Base-by-base conservation (phyloP, 2,113 vertebrate genomes). In the Phycodurus eques region DNA sequence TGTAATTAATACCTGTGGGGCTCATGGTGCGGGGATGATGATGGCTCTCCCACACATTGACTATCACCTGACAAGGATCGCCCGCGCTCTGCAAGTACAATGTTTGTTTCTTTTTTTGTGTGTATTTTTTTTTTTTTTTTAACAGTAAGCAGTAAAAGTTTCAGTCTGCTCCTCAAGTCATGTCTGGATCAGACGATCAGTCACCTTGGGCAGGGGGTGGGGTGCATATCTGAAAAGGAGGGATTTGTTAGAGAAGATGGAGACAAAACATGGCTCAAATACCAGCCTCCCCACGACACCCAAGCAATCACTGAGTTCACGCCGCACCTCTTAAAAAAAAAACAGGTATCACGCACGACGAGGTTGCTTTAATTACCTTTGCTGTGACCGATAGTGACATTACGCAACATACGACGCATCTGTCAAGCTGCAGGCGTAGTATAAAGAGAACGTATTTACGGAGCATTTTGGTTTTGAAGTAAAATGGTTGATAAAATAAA, bases 11-110 rank as follows among this genome's bases (percentile, higher is more conserved):
- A 99, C 97, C 98, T 98, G 97, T 95, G 94, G 96, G 95, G 91
- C 92, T 96, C 94, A 99, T 94, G 92, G 94, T 94, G 94, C 98
- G 95, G 92, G 97, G 95, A 78, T 94, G 95, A 84, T 94, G 97
- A 96, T 98, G 97, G 93, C 95, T 99, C 96, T 99, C 98, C 98
- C 98, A 99, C 94, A 91, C 94, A 95, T 93, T 96, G 95, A 99
- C 92, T 95, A 99, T 95, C 93, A 98, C 97, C 94, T 98, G 96
- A 88, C 94, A 94, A 92, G 95, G 95, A 90, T 93, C 96, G 93
- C 90, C 93, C 91, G 94, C 94, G 91, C 89, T 96, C 98, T 99
- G 97, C 92, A 98, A 99, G 94, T 95, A 92, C 96, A 98, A 97
- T 93, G 93, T 95, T 95, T 43, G 33, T 31, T n/a, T 46, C 8